Conservation (phyloP, 2,797 vertebrate genomes). For the Protonibea diacanthus region DNA sequence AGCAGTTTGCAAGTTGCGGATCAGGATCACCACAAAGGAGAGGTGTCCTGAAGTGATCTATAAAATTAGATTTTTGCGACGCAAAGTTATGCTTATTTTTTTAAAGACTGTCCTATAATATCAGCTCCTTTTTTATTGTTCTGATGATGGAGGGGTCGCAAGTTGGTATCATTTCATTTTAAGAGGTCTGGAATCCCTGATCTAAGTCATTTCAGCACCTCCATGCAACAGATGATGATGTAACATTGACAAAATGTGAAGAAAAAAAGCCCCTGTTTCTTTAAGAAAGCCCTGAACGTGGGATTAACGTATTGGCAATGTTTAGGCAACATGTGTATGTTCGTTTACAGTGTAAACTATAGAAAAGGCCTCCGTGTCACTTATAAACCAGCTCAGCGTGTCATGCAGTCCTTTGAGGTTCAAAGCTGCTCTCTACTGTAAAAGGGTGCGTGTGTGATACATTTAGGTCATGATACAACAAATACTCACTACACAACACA, state of each 20-base stretch:
- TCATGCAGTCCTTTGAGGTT: conserved; percentile 6
- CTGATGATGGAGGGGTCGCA: neutral
- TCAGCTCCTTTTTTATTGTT: neutral
- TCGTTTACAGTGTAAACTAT: conserved; percentile 35
- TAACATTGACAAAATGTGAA: neutral
- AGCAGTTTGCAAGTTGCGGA: neutral
- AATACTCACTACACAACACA: conserved; percentile 33
- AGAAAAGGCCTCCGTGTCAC: neutral
- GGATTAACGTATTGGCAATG: neutral
- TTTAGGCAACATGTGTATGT: conserved; percentile 28
- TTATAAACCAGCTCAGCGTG: neutral
- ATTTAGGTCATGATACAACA: conserved; percentile 58
- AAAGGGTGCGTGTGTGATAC: conserved; percentile 13
- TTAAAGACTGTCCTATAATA: neutral
- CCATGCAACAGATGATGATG: neutral
- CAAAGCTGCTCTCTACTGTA: conserved; percentile 15
- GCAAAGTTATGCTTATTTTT: neutral
- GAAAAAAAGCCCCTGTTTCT: neutral
- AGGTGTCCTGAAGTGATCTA: neutral
- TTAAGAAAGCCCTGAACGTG: neutral
- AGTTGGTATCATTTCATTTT: neutral
- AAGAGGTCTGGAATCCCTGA: neutral
- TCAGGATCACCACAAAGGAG: neutral
- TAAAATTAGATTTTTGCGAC: neutral
- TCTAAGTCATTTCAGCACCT: neutral